Evolutionary conservation across 2,113 vertebrate species (phyloP), one percentile per base, ranked within the genome.

Genomic region (Emydura subglobosa): DNA sequence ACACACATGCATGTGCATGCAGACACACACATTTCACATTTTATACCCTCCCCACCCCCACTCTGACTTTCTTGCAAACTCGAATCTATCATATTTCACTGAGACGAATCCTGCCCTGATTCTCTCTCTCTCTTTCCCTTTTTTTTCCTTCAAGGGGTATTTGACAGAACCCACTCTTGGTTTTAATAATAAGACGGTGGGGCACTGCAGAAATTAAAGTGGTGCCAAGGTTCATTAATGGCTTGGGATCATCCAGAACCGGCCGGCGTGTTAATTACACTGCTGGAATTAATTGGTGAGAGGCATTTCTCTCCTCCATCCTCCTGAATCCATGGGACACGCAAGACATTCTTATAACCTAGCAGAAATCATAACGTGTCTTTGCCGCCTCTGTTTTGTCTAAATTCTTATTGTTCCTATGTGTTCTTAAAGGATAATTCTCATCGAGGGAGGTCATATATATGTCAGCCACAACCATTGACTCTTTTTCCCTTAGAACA

Each of bases 241-340:
- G 97, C 82, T 96, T 82, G 97, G 97, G 97, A 98, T 97, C 97
- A 96, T 98, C 97, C 86, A 85, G 97, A 98, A 98, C 98, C 97
- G 96, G 97, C 97, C 98, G 94, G 95, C 94, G 97, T 98, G 99
- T 99, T 99, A 99, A 99, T 99, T 99, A 99, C 98, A 98, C 97
- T 94, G 96, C 87, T 97, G 97, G 98, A 99, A 99, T 99, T 99
- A 99, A 99, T 99, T 98, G 98, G 94, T 90, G 53, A 68, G 21
- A 96, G 90, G 93, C 68, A 1, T 92, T 89, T 49, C 39, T 97
- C 94, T 92, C 88, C 87, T 96, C 96, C 87, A 93, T 97, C 97
- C 85, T 76, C 88, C 4, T n/a, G 97, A 97, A 98, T 97, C 97
- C 1, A 4, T 54, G 0, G 82, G 74, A 55, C 57, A 79, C 42